Evolutionary conservation across 2,888 invertebrate genomes (phyloP).

Genomic region (Helicoverpa assulta): DNA sequence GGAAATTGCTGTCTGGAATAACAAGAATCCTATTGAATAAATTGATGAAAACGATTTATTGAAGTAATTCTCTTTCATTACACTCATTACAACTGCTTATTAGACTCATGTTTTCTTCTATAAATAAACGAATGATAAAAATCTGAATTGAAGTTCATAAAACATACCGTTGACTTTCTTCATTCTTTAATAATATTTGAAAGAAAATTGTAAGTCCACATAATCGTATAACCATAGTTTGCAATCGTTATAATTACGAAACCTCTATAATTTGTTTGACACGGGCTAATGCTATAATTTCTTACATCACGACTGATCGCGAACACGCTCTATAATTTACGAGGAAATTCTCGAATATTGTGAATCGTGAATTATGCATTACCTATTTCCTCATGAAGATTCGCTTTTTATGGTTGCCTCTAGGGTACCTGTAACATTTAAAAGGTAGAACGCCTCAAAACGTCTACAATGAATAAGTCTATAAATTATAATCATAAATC

Average conservation of each 20-base stretch:
- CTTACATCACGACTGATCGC: constrained; percentile 28
- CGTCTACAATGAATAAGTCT: not conserved
- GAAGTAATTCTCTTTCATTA: not conserved
- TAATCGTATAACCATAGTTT: not conserved
- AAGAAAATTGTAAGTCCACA: constrained; percentile 2
- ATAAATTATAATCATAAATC: too few relatives aligned
- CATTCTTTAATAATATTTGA: not conserved
- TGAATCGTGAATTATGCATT: constrained; percentile 7
- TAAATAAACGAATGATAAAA: too few relatives aligned
- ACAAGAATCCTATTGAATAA: not conserved
- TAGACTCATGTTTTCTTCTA: too few relatives aligned
- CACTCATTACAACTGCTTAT: too few relatives aligned
- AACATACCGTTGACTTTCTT: not conserved
- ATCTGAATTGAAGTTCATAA: not conserved
- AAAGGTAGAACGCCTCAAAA: constrained; percentile 1
- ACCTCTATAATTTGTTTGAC: constrained; percentile 16
- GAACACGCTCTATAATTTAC: constrained; percentile 26
- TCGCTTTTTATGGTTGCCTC: constrained; percentile 1
- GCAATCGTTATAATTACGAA: constrained; percentile 21
- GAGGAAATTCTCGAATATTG: constrained; percentile 17
- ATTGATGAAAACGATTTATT: not conserved
- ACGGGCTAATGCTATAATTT: constrained; percentile 17
- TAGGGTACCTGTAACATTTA: constrained; percentile 17
- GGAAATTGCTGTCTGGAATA: not conserved
- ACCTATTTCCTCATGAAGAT: not conserved